Percentiles rank a stretch among this genome's conserved stretches.
phyloP scores from a whole-genome alignment of 92 coral and sea anemone genomes.

The Ricordea florida region DNA sequence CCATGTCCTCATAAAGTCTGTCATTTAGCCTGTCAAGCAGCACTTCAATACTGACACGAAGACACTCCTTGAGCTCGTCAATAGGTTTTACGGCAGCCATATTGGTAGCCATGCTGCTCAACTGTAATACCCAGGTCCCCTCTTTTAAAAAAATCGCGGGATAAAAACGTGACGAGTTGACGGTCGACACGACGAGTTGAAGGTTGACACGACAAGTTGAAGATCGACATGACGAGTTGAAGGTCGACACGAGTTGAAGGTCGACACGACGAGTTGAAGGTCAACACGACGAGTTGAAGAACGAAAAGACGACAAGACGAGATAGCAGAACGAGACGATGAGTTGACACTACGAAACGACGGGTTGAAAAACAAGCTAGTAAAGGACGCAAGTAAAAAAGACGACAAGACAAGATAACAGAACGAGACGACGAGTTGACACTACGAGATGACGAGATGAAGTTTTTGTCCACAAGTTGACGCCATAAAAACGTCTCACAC shows the following conservation, averaged over 20 bases:
- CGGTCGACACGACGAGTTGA: slow-evolving; percentile 3
- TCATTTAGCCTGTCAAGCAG: slow-evolving; percentile 34
- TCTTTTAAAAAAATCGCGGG: neutral
- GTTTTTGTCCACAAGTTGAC: no score
- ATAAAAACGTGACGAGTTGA: slow-evolving; percentile 11
- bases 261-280: slow-evolving; percentile 37
- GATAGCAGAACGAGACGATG: neutral
- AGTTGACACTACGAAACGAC: no score
- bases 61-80: slow-evolving; percentile 29
- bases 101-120: no score
- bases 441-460: no score
- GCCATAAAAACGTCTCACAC: no score
- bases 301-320: neutral
- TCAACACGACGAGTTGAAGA: slow-evolving; percentile 8
- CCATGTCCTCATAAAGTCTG: slow-evolving; percentile 49
- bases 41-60: slow-evolving; percentile 17
- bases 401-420: no score
- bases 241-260: no score
- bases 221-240: neutral
- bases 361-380: no score
- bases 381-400: no score
- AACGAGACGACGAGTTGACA: no score
- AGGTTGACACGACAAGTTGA: neutral
- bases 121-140: neutral
- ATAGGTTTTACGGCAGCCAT: slow-evolving; percentile 29